phyloP scores from a whole-genome alignment of 2,113 vertebrate genomes.

The Zeus faber region DNA sequence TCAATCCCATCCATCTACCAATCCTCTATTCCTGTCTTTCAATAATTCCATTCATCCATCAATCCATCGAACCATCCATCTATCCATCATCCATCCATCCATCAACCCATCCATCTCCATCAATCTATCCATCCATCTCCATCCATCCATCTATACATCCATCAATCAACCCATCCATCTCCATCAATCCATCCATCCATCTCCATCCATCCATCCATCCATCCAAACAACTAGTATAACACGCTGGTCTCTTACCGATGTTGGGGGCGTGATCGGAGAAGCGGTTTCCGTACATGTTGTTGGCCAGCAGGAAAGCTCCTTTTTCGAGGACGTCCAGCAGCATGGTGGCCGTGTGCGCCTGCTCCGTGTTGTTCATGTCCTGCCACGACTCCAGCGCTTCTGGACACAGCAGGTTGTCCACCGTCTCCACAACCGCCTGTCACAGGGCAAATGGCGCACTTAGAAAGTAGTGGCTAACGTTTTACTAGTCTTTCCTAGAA shows the following conservation, averaged over 20 bases:
- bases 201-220: conserved; percentile 3
- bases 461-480: background rate
- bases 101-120: too few relatives aligned
- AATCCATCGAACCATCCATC: too few relatives aligned
- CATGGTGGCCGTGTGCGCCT: conserved; percentile 93
- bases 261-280: conserved; percentile 84
- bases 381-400: conserved; percentile 89
- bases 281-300: conserved; percentile 88
- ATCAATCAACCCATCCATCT: too few relatives aligned
- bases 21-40: too few relatives aligned
- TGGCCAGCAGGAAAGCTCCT: conserved; percentile 88
- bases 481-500: conserved; percentile 33
- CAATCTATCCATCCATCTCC: too few relatives aligned
- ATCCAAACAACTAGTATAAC: too few relatives aligned
- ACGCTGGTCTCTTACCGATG: conserved; percentile 75
- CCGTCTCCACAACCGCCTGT: conserved; percentile 89
- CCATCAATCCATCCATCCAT: too few relatives aligned
- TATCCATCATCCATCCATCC: too few relatives aligned
- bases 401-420: conserved; percentile 86
- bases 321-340: conserved; percentile 89
- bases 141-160: too few relatives aligned
- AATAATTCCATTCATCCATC: too few relatives aligned
- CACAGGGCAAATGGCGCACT: conserved; percentile 13
- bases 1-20: too few relatives aligned
- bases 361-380: conserved; percentile 91